Evolutionary conservation across 2,888 invertebrate species (phyloP), one percentile per base, ranked within the genome.

Genomic region (Drosophila bunnanda): DNA sequence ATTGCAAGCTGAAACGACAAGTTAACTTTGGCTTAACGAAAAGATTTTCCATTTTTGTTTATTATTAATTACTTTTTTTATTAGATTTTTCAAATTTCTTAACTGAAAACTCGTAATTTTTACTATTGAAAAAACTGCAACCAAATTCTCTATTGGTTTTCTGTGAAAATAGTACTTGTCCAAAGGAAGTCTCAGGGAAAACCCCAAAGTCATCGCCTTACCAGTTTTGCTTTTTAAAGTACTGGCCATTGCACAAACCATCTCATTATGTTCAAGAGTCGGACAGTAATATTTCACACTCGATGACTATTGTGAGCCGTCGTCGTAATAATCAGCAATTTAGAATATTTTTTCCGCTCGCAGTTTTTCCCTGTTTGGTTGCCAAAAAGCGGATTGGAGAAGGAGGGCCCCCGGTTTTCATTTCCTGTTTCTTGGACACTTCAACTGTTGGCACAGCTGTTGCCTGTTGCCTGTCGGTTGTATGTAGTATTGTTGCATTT

Each of bases 251-350:
- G 53, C 68, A 58, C 22, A 53, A 70, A 46, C 28, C 66, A 84
- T 61, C 79, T 87, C 80, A 80, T 83, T 87, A 85, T 75, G 62
- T 55, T 44, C 38, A 54, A 66, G 62, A 39, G 57, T 53, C 59
- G 54, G 64, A 64, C 53, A 58, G 58, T 36, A 54, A 43, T 54
- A 48, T 39, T 46, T 32, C 34, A 53, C 50, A 41, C 25, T 34
- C 53, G 53, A 76, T 67, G 55, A 52, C 32, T 20, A 9, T 56
- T 68, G 48, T 81, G 78, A 74, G 88, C 81, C 76, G 8, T 22
- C 59, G 39, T 78, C 87, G 83, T 89, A 88, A 84, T 88, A 88
- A 89, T 86, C 89, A 88, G 80, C 86, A 89, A 88, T 89, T 86
- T 86, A 88, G 86, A 86, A 86, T 85, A 89, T 85, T 82, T 84